phyloP scores from a whole-genome alignment of 2,113 vertebrate species.

The Oxyruncus cristatus region DNA sequence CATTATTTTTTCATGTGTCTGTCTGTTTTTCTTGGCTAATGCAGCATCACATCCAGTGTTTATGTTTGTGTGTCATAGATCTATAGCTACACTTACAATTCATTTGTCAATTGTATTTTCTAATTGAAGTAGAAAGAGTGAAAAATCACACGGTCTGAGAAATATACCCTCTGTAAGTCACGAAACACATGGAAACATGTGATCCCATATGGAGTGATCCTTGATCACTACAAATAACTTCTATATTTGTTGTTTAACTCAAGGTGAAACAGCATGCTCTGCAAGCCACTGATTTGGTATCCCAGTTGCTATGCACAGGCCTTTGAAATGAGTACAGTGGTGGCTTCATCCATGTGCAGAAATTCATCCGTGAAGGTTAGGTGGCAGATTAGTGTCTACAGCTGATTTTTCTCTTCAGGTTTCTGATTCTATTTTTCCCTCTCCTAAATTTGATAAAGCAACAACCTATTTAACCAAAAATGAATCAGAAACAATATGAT shows the following conservation, averaged over 20 bases:
- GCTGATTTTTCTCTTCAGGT: not conserved
- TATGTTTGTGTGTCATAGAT: not conserved
- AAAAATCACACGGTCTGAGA: not conserved
- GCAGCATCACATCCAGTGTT: not conserved
- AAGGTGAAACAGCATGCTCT: not conserved
- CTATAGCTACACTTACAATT: not conserved
- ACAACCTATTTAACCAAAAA: not conserved
- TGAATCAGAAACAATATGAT: not conserved
- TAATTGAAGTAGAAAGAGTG: not conserved
- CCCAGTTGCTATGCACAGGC: not conserved
- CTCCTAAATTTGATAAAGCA: not conserved
- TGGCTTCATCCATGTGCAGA: not conserved
- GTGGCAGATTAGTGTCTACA: not conserved
- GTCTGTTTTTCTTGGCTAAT: not conserved
- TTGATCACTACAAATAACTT: not conserved
- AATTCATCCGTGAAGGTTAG: not conserved
- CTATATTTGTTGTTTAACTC: not conserved
- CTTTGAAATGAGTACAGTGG: not conserved
- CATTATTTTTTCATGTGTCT: not conserved
- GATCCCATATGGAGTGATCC: not conserved
- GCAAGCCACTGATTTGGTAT: not conserved
- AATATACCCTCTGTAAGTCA: not conserved
- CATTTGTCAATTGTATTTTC: not conserved
- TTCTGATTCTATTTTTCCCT: not conserved
- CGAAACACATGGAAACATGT: rapidly evolving